Conservation (phyloP, 2,797 vertebrate genomes). For the Pseudomugil gertrudae region DNA sequence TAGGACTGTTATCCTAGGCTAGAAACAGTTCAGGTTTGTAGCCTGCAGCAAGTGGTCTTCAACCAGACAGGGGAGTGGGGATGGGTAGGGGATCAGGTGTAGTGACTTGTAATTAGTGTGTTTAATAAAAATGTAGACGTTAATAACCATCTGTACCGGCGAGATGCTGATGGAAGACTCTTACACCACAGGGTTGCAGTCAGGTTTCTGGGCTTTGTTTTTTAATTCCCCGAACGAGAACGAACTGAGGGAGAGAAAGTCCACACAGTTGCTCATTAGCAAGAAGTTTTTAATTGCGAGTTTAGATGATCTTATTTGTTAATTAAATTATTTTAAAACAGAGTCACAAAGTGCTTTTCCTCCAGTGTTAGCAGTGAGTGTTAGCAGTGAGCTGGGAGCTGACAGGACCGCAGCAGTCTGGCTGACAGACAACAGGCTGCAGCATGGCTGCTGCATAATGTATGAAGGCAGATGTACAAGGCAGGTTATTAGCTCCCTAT, state of each 20-base stretch:
- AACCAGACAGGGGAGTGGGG: no score
- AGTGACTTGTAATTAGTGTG: no score
- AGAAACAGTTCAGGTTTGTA: no score
- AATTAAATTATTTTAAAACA: no score
- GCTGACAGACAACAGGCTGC: constrained; percentile 68
- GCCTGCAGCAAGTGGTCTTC: no score
- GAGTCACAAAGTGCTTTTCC: constrained; percentile 42
- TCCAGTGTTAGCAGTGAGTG: no score
- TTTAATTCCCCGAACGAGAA: constrained; percentile 39
- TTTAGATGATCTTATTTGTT: constrained; percentile 47
- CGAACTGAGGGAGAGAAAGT: constrained; percentile 42
- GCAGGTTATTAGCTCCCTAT: constrained; percentile 75
- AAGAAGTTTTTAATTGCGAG: constrained; percentile 65
- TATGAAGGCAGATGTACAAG: constrained; percentile 77
- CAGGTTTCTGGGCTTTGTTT: constrained; percentile 43
- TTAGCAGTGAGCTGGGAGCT: constrained; percentile 41
- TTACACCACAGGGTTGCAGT: constrained; percentile 14
- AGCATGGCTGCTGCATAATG: constrained; percentile 70
- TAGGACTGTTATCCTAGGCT: no score
- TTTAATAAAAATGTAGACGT: neutral
- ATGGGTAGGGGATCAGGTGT: no score
- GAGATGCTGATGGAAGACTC: neutral
- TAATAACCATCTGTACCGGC: no score
- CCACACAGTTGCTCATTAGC: constrained; percentile 64
- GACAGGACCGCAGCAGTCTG: constrained; percentile 48